Conservation (phyloP, 2,888 invertebrate genomes). For the Drosophila trichaetosa region DNA sequence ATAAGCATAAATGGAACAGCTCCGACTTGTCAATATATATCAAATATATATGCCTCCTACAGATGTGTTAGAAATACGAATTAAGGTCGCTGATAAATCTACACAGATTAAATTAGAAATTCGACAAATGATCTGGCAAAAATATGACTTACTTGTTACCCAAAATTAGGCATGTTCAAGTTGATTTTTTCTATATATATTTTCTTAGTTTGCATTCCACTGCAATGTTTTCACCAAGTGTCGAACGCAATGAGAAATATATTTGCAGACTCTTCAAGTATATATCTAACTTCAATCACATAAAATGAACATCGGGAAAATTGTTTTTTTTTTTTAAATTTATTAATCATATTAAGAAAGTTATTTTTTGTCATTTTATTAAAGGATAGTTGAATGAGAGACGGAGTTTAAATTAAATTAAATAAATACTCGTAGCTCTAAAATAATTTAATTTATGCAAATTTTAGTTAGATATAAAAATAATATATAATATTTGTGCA, state of each 20-base stretch:
- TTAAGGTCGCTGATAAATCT: slow-evolving; percentile 1
- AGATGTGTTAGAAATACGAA: slow-evolving; percentile 21
- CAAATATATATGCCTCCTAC: neutral
- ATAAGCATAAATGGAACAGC: neutral
- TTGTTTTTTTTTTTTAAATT: too few species aligned
- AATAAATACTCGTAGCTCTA: too few species aligned
- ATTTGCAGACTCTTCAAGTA: neutral
- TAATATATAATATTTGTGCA: neutral
- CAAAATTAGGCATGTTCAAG: neutral
- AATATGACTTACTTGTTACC: neutral
- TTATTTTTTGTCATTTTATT: too few species aligned
- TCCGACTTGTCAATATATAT: neutral
- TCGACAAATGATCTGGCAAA: neutral
- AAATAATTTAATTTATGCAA: neutral
- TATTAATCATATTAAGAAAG: too few species aligned
- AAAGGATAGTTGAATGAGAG: too few species aligned
- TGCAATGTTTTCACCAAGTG: too few species aligned
- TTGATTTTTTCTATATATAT: neutral
- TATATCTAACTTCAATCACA: too few species aligned
- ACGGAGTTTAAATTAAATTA: too few species aligned
- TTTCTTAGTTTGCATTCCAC: neutral
- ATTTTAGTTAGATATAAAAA: too few species aligned
- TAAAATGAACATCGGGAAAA: too few species aligned
- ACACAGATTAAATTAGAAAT: neutral
- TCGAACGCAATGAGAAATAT: neutral